Conservation (phyloP, 1,140 invertebrate species). For the Trachymyrmex septentrionalis region DNA sequence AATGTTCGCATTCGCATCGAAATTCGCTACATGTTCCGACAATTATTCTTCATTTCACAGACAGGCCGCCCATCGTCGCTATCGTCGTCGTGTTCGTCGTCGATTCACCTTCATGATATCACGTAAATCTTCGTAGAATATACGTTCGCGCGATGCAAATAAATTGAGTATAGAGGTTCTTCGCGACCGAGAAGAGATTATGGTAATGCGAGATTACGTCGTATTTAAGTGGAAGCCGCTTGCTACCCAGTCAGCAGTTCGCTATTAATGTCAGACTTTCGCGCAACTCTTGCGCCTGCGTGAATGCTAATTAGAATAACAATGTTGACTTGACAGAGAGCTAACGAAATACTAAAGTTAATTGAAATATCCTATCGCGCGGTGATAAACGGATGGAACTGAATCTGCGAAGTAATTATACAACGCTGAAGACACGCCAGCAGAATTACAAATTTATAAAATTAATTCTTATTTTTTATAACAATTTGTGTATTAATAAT, state of each 20-base stretch:
- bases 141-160: constrained; percentile 37
- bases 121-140: constrained; percentile 32
- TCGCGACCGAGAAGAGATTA: constrained; percentile 67
- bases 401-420: constrained; percentile 18
- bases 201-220: constrained; percentile 71
- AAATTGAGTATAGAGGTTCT: constrained; percentile 57
- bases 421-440: neutral
- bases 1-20: constrained; percentile 10
- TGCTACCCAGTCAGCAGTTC: constrained; percentile 48
- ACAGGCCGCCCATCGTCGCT: neutral
- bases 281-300: constrained; percentile 39
- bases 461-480: constrained; percentile 17
- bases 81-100: neutral
- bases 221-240: constrained; percentile 58
- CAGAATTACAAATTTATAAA: constrained; percentile 5
- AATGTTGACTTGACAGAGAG: constrained; percentile 42
- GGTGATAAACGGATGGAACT: constrained; percentile 27
- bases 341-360: constrained; percentile 55
- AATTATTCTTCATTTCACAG: constrained; percentile 51
- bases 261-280: constrained; percentile 56
- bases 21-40: constrained; percentile 36
- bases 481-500: neutral
- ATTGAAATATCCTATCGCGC: constrained; percentile 38
- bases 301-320: constrained; percentile 61
- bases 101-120: constrained; percentile 39